Conservation (phyloP, 2,797 vertebrate genomes). For the Halcyon badia region DNA sequence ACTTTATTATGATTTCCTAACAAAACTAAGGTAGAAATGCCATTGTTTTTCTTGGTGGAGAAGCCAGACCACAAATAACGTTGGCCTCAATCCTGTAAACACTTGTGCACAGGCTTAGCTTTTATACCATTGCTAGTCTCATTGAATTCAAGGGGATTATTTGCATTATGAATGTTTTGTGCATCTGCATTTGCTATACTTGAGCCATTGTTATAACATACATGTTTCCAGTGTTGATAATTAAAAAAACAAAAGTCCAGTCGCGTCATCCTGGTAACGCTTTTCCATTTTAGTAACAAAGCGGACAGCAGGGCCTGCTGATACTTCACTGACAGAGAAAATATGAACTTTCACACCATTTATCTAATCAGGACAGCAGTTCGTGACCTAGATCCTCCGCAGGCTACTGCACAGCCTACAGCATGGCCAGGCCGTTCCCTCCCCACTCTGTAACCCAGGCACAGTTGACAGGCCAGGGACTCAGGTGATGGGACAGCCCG, state of each 20-base stretch:
- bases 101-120: neutral
- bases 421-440: neutral
- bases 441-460: fast-evolving
- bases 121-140: neutral
- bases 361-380: fast-evolving
- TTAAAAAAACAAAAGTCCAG: neutral
- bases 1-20: neutral
- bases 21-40: neutral
- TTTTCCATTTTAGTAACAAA: neutral
- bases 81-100: neutral
- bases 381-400: neutral
- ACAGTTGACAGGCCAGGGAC: fast-evolving
- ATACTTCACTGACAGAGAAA: neutral
- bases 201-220: neutral
- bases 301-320: fast-evolving
- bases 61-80: neutral
- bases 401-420: fast-evolving
- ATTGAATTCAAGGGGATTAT: neutral
- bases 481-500: too few species aligned
- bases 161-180: neutral
- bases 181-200: neutral
- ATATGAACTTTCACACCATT: fast-evolving
- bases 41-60: neutral
- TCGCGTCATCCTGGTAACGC: neutral
- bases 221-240: fast-evolving